Conservation (phyloP, 2,888 invertebrate genomes). For the Agonopterix heracliana region DNA sequence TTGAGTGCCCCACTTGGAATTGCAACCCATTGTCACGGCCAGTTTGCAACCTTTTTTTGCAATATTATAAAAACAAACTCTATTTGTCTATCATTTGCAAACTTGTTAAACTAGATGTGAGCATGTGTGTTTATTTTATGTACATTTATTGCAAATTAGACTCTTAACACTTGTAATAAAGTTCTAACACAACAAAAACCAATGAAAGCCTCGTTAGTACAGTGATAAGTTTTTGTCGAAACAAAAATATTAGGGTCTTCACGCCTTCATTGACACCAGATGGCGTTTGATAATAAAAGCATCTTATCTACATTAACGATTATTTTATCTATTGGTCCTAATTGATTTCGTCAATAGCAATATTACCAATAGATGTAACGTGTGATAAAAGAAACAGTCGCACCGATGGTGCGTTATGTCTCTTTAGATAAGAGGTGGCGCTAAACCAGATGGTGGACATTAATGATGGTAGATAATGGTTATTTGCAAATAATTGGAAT, state of each 20-base stretch:
- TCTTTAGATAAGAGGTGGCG: too few species aligned
- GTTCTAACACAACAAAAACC: neutral
- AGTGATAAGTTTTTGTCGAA: neutral
- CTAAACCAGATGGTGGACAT: neutral
- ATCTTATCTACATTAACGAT: constrained; percentile 32
- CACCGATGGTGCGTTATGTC: neutral
- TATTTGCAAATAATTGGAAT: too few species aligned
- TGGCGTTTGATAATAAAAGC: constrained; percentile 25
- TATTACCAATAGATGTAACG: constrained; percentile 18
- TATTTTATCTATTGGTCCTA: constrained; percentile 33
- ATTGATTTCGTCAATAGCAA: constrained; percentile 31
- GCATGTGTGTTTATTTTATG: too few species aligned
- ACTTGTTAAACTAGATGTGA: constrained; percentile 17
- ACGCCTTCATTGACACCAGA: constrained; percentile 33
- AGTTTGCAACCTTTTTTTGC: constrained; percentile 7
- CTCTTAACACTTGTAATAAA: neutral
- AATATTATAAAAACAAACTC: constrained; percentile 45
- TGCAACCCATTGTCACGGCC: constrained; percentile 36
- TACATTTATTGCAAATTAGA: neutral
- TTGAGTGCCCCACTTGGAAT: constrained; percentile 45
- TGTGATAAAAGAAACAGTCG: constrained; percentile 8
- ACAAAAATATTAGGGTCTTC: constrained; percentile 8
- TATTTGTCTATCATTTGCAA: constrained; percentile 36
- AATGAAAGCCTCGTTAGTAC: neutral
- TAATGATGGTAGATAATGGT: too few species aligned